Conservation (phyloP, 2,113 vertebrate species). For the Corythaeola cristata region DNA sequence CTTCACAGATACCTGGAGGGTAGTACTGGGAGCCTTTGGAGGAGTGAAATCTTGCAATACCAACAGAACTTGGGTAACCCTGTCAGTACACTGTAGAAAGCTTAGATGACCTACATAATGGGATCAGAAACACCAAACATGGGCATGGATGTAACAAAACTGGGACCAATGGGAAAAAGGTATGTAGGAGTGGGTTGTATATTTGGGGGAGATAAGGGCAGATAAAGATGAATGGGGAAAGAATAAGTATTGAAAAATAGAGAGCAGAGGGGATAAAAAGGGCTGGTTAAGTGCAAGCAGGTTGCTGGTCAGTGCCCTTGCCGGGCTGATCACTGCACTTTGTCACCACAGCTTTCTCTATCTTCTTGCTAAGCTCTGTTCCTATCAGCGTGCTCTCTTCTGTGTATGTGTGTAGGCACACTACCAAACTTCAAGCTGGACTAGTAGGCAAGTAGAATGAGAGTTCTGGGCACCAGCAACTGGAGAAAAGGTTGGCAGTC, state of each 20-base stretch:
- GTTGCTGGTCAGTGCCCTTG: not conserved
- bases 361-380: not conserved
- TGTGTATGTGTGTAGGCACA: not conserved
- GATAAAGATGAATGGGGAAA: not conserved
- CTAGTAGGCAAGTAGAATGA: too few relatives aligned
- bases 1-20: not conserved
- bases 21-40: not conserved
- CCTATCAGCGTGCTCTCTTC: not conserved
- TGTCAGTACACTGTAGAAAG: not conserved
- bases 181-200: not conserved
- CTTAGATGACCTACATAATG: not conserved
- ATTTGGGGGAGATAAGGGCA: not conserved
- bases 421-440: too few relatives aligned
- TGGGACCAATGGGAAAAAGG: not conserved
- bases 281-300: rapidly evolving
- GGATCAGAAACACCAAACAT: not conserved
- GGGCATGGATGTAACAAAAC: not conserved
- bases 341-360: not conserved
- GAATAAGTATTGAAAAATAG: not conserved
- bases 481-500: too few relatives aligned
- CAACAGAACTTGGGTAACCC: not conserved
- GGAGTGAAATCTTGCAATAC: not conserved
- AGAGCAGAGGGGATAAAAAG: not conserved
- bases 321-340: not conserved
- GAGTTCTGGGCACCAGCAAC: too few relatives aligned